These are phyloP conservation scores for Argyrosomus japonicus DNA, from an alignment of 2,113 vertebrate genomes.

Conservation along the genomic window DNA sequence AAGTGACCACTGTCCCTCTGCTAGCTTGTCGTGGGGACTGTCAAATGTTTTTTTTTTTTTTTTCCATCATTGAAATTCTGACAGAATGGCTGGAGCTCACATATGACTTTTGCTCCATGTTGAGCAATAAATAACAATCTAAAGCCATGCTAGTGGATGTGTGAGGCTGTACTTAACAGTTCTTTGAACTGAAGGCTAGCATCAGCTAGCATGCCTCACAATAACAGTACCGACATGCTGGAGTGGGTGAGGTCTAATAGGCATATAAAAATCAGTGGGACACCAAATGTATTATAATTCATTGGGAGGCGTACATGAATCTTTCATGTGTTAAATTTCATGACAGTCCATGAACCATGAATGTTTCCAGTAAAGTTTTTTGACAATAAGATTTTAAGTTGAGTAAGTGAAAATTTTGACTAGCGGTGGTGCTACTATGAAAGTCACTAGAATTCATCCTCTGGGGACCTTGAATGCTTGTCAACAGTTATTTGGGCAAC, in stretches of 20 bases:
- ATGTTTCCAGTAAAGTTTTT: neutral
- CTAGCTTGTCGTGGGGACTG: slow-evolving; percentile 29
- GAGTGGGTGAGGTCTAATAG: neutral
- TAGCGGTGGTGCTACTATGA: no score
- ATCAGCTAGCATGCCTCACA: neutral
- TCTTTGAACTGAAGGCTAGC: slow-evolving; percentile 3
- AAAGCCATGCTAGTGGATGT: neutral
- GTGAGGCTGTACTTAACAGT: neutral
- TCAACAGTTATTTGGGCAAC: neutral
- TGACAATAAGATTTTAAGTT: no score
- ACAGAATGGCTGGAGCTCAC: slow-evolving; percentile 57
- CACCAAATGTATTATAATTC: neutral
- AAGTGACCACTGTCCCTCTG: slow-evolving; percentile 58
- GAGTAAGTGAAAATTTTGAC: no score
- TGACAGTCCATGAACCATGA: neutral
- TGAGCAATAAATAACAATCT: slow-evolving; percentile 32
- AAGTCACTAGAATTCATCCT: neutral
- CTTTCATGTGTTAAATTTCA: neutral
- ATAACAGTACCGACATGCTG: neutral
- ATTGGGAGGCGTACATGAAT: neutral
- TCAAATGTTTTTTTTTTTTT: slow-evolving; percentile 37
- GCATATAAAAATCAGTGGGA: neutral
- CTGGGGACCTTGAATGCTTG: neutral
- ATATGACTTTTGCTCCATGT: slow-evolving; percentile 45
- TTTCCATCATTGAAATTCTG: slow-evolving; percentile 48